Base-by-base conservation (phyloP, 2,113 vertebrate species). In the Thalassoma bifasciatum region DNA sequence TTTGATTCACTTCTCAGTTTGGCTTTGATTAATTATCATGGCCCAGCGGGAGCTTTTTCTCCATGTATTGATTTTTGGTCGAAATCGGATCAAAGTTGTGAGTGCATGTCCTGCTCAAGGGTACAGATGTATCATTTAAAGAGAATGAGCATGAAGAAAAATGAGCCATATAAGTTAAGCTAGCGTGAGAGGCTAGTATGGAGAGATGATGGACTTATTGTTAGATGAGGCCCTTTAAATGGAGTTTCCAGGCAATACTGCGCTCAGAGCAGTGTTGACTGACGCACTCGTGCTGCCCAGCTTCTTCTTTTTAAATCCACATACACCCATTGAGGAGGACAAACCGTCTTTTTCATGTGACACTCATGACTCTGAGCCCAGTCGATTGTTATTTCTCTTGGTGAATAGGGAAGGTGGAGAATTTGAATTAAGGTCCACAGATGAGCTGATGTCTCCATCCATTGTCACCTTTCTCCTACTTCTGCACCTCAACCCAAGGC, bases 241-340 rank as follows among this genome's bases (percentile, higher is more conserved):
- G 61, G 67, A 79, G 65, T 81, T 81, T 87, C 86, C 82, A 88
- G 56, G 36, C 60, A 68, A 71, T 72, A 65, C 44, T 79, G 60
- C n/a, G 36, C 56, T 77, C 1, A 5, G 47, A 62, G 66, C 75
- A 30, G 46, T 40, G 2, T 36, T 47, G 38, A 56, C 59, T 63
- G 69, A 70, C 72, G 51, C 8, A 7, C 65, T 44, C 8, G 12
- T 21, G 47, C 62, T 21, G 47, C 62, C 63, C 57, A 12, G 65
- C 57, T 22, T 67, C 72, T 73, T 83, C 23, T 53, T 1, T 72
- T 63, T 50, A 60, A 79, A 64, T 59, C 69, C 70, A 63, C 77
- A 64, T 64, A 44, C 53, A 54, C 40, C 42, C 37, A 22, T 49
- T 62, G 22, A 56, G 59, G 49, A 77, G 51, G 70, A 63, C 52